Percentiles rank a stretch among this genome's conserved stretches.
Evolutionary conservation across 2,888 invertebrate species (phyloP).

Genomic region (Dilophus febrilis): DNA sequence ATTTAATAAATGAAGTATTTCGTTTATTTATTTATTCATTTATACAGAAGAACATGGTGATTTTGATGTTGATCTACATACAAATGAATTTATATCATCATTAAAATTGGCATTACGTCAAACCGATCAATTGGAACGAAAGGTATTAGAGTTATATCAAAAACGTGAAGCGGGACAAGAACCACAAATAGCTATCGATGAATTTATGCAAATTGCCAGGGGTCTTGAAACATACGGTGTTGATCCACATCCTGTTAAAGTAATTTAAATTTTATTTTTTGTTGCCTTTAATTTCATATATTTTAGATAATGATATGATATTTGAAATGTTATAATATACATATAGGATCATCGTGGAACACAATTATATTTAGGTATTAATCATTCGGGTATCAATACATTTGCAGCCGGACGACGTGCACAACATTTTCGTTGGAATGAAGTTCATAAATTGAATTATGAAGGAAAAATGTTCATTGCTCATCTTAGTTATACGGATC

Average conservation of each 20-base stretch:
- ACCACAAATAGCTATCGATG: conserved; percentile 72
- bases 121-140: conserved; percentile 78
- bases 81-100: conserved; percentile 78
- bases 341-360: conserved; percentile 71
- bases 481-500: conserved; percentile 77
- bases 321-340: no score
- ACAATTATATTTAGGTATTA: conserved; percentile 85
- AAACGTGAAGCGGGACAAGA: conserved; percentile 73
- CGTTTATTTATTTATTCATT: conserved; percentile 8
- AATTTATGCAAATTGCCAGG: conserved; percentile 81
- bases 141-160: conserved; percentile 83
- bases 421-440: conserved; percentile 91
- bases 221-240: conserved; percentile 92
- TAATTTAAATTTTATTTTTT: conserved; percentile 22
- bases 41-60: conserved; percentile 83
- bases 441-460: conserved; percentile 90
- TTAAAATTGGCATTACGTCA: conserved; percentile 85
- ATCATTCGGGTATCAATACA: conserved; percentile 86
- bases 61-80: conserved; percentile 73
- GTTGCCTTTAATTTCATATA: not conserved
- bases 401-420: conserved; percentile 87
- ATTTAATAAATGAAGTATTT: not conserved
- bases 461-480: conserved; percentile 97
- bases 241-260: conserved; percentile 95
- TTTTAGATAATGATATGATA: conserved; percentile 27